Evolutionary conservation across 2,888 invertebrate species (phyloP).

Genomic region (Drymonia ruficornis): DNA sequence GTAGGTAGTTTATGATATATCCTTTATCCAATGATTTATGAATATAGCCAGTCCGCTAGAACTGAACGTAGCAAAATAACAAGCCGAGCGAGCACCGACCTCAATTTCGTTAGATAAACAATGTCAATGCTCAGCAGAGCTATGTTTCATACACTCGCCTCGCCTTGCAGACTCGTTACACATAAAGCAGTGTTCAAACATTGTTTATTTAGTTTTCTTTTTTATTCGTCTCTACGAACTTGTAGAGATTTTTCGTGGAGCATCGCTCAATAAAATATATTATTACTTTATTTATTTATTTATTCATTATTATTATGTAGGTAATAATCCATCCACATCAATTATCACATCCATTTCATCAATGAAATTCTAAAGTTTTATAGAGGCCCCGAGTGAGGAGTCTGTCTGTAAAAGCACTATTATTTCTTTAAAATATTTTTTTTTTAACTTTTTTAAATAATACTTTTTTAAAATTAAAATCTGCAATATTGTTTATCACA

Average conservation of each 20-base stretch:
- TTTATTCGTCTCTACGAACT: not conserved
- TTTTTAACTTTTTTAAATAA: too few species aligned
- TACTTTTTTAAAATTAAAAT: too few species aligned
- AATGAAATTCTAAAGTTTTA: too few species aligned
- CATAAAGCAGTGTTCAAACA: constrained; percentile 17
- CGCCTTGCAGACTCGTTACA: constrained; percentile 8
- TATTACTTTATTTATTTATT: too few species aligned
- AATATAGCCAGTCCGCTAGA: constrained; percentile 5
- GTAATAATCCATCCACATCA: too few species aligned
- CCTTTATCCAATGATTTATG: not conserved
- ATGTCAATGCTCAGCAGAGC: constrained; percentile 27
- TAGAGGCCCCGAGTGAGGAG: too few species aligned
- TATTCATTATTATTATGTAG: too few species aligned
- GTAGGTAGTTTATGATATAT: not conserved
- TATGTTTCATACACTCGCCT: constrained; percentile 17
- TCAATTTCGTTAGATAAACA: constrained; percentile 29
- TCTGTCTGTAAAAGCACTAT: too few species aligned
- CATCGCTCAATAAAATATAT: not conserved
- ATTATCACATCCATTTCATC: too few species aligned
- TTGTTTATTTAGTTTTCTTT: constrained; percentile 1
- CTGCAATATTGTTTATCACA: too few species aligned
- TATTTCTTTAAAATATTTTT: too few species aligned
- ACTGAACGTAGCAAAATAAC: constrained; percentile 20
- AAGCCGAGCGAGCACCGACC: constrained; percentile 13
- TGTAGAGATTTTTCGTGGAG: not conserved